These are phyloP conservation scores for Vireo altiloquus DNA, from an alignment of 2,113 vertebrate species.

Conservation along the genomic window DNA sequence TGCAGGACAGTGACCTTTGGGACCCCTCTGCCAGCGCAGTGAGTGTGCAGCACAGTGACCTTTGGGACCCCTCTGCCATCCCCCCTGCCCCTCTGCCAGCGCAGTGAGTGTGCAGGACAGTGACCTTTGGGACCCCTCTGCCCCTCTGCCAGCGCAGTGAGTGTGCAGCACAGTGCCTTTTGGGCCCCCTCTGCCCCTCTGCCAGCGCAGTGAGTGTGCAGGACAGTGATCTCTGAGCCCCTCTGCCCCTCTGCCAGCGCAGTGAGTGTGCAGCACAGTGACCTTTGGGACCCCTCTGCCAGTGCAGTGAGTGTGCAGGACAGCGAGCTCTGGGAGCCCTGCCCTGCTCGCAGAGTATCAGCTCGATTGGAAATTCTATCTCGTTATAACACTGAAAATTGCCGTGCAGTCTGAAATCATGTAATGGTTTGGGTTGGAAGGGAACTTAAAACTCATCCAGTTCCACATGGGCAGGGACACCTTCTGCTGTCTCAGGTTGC, in stretches of 20 bases:
- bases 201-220: slow-evolving; percentile 34
- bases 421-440: background rate
- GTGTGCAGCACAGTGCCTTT: background rate
- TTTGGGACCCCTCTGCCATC: background rate
- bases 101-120: slow-evolving; percentile 8
- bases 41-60: background rate
- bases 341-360: fast-evolving
- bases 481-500: fast-evolving
- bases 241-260: background rate
- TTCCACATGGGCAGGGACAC: background rate
- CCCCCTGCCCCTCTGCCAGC: background rate
- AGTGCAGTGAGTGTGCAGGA: slow-evolving; percentile 22
- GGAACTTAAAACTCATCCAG: no score
- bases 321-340: background rate
- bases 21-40: no score
- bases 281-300: background rate
- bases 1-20: background rate
- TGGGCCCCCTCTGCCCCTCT: background rate
- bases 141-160: slow-evolving; percentile 37
- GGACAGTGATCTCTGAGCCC: background rate
- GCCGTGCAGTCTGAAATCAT: fast-evolving
- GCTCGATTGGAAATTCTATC: fast-evolving
- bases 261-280: background rate
- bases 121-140: background rate
- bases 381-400: fast-evolving